Conservation (phyloP, 2,113 vertebrate genomes). For the Chrysemys picta region DNA sequence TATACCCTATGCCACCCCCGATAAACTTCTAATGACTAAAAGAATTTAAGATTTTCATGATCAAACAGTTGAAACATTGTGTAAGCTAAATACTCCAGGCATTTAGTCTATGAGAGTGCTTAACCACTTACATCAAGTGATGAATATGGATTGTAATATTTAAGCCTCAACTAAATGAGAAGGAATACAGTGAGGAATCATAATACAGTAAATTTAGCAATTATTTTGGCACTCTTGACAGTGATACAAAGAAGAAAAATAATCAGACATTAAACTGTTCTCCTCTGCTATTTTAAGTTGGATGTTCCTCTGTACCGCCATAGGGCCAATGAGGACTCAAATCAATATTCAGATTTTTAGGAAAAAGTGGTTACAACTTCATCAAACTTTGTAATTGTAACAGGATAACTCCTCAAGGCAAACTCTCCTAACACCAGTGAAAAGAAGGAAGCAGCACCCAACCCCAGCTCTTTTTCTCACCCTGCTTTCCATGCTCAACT, state of each 20-base stretch:
- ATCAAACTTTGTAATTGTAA: neutral
- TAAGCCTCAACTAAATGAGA: neutral
- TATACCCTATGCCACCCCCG: neutral
- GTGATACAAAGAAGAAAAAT: neutral
- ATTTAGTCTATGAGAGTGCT: neutral
- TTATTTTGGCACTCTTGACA: neutral
- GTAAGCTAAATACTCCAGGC: neutral
- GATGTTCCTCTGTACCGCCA: neutral
- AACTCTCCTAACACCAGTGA: accelerated
- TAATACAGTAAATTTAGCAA: neutral
- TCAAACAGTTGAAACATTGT: neutral
- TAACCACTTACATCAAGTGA: too few relatives aligned
- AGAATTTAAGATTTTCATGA: neutral
- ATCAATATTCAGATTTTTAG: neutral
- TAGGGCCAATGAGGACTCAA: neutral
- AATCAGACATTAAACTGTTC: neutral
- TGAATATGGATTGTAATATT: too few relatives aligned
- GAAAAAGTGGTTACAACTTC: neutral
- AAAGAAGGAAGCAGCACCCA: neutral
- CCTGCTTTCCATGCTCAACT: neutral
- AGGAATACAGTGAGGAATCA: neutral
- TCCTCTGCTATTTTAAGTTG: neutral
- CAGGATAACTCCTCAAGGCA: neutral
- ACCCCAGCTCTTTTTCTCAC: neutral
- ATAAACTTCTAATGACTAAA: neutral